Evolutionary conservation across 2,797 vertebrate genomes (phyloP), one percentile per base, ranked within the genome.

Genomic region (Pteronotus mesoamericanus): DNA sequence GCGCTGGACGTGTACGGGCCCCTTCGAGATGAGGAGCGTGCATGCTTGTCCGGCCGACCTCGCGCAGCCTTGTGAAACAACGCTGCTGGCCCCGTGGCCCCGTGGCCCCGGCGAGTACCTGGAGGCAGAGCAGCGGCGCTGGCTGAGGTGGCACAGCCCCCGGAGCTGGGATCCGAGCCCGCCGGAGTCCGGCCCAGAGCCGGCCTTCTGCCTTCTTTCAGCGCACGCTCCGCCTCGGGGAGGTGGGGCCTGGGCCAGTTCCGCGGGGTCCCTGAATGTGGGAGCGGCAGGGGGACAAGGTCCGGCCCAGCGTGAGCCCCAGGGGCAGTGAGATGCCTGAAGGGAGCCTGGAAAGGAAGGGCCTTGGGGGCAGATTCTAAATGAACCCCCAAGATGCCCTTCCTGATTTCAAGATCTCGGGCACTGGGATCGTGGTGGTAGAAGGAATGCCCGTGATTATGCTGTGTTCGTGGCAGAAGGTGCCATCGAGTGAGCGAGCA

Each of bases 1-100:
- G 1, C 55, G 19, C 21, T 3, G 32, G 9, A 5, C 0, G 0
- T n/a, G 34, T 21, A 3, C 9, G 11, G 34, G 26, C 37, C 22
- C 46, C 6, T 0, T 80, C 61, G 21, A 24, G 18, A 10, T 19
- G 48, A 91, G 48, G 42, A 48, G 7, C 19, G 29, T n/a, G n/a
- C 9, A 7, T 4, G 55, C 55, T 48, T 9, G 0, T 21, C 55
- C 42, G 0, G 2, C 37, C 82, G 55, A 10, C 46, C 24, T 83
- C 6, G 1, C 5, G 15, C 37, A 29, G 44, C 37, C 82, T 79
- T 3, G 55, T 61, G 44, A 71, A 71, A 61, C 5, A 34, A 34
- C 8, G 22, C 59, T 48, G 0, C 29, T 22, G 22, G 32, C 46
- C n/a, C 51, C 61, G 9, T 3, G 32, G n/a, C n/a, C n/a, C n/a